Percentiles rank a stretch among this genome's conserved stretches.
phyloP scores from a whole-genome alignment of 2,888 invertebrate species.

The Trichogramma evanescens region DNA sequence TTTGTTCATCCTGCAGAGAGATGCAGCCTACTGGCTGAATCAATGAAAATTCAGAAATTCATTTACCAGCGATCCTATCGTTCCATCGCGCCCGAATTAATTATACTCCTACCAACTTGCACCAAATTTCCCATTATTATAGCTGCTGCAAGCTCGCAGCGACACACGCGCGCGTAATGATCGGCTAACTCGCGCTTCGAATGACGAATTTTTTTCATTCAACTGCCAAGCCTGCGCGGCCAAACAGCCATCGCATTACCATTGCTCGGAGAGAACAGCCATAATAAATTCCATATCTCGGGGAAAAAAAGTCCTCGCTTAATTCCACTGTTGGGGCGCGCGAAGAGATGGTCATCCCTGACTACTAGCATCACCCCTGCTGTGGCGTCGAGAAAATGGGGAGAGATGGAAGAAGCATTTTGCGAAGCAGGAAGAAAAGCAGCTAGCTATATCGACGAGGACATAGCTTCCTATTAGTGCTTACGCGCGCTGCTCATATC shows the following conservation, averaged over 20 bases:
- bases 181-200: too few relatives aligned
- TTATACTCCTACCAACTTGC: too few relatives aligned
- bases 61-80: not conserved
- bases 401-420: slow-evolving; percentile 3
- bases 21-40: not conserved
- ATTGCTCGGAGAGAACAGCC: not conserved
- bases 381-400: not conserved
- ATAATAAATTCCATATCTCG: not conserved
- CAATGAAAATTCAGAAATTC: not conserved
- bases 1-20: too few relatives aligned
- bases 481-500: slow-evolving; percentile 27
- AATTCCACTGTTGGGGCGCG: not conserved
- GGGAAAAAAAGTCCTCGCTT: not conserved
- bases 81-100: not conserved
- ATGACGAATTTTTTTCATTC: not conserved
- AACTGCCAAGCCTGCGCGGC: slow-evolving; percentile 7
- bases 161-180: too few relatives aligned
- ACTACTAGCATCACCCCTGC: too few relatives aligned
- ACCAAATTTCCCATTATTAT: too few relatives aligned
- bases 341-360: not conserved
- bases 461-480: slow-evolving; percentile 42
- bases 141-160: too few relatives aligned
- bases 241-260: slow-evolving; percentile 16
- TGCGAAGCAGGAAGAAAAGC: slow-evolving; percentile 2
- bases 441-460: slow-evolving; percentile 38